phyloP scores from a whole-genome alignment of 2,113 vertebrate genomes.

The Morone saxatilis region DNA sequence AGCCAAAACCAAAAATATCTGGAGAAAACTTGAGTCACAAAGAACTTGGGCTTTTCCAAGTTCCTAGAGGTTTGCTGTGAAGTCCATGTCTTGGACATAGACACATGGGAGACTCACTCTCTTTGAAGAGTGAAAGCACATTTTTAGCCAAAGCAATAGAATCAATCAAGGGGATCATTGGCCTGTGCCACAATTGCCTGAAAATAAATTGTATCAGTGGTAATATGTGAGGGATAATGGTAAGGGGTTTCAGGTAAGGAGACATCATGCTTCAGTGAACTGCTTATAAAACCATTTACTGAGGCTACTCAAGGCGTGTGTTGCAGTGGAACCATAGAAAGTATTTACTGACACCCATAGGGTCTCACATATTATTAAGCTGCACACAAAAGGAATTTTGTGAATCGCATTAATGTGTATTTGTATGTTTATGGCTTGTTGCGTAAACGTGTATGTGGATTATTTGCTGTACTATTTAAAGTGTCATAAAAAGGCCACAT shows the following conservation, averaged over 20 bases:
- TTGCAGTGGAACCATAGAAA: slow-evolving; percentile 46
- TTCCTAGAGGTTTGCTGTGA: slow-evolving; percentile 27
- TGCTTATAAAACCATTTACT: slow-evolving; percentile 62
- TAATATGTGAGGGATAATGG: slow-evolving; percentile 62
- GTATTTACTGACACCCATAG: slow-evolving; percentile 48
- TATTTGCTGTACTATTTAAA: slow-evolving; percentile 33
- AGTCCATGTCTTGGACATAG: slow-evolving; percentile 27
- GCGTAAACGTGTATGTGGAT: not conserved
- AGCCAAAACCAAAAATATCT: slow-evolving; percentile 27
- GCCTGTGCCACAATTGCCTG: slow-evolving; percentile 40
- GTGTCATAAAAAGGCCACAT: slow-evolving; percentile 22
- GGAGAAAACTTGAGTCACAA: slow-evolving; percentile 27
- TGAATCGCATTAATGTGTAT: slow-evolving; percentile 15
- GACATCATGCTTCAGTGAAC: slow-evolving; percentile 49
- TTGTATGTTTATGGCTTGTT: slow-evolving; percentile 30
- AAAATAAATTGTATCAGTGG: slow-evolving; percentile 64
- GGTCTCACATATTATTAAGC: slow-evolving; percentile 40
- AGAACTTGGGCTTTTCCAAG: slow-evolving; percentile 25
- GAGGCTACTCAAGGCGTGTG: slow-evolving; percentile 45
- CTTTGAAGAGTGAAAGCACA: slow-evolving; percentile 35
- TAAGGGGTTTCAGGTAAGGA: slow-evolving; percentile 52
- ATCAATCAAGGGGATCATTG: slow-evolving; percentile 42
- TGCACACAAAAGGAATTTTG: slow-evolving; percentile 27
- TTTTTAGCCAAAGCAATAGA: slow-evolving; percentile 23
- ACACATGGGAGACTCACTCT: slow-evolving; percentile 28